Base-by-base conservation (phyloP, 2,113 vertebrate genomes). In the Pteruthius melanotis region DNA sequence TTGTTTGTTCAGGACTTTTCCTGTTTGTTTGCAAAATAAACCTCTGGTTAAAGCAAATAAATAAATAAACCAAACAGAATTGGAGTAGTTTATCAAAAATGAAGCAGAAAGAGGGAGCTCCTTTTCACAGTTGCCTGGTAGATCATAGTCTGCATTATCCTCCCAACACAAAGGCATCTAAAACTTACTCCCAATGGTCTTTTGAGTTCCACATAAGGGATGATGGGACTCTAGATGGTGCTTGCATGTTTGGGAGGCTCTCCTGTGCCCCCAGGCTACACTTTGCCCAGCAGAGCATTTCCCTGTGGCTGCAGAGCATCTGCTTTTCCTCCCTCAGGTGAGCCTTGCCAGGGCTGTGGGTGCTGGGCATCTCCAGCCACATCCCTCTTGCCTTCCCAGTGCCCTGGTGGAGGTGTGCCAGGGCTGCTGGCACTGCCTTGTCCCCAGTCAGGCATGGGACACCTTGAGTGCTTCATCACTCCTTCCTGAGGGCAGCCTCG, bases 401-500 rank as follows among this genome's bases (percentile, higher is more conserved):
- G 9, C 3, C n/a, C 45, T 33, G 37, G 2, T 40, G 33, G 33
- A 45, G 28, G 22, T 44, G 44, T 31, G 24, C 23, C 20, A 33
- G 9, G 24, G n/a, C 70, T 64, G 49, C 12, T 12, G 5, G 50
- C 40, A 31, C 44, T 0, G 0, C 15, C 42, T n/a, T 15, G 10
- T 59, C 39, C 49, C 39, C 74, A 6, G 11, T 0, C 0, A 2
- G 49, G 6, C 75, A 39, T 1, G 4, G 47, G 60, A 23, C 76
- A 54, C 15, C 9, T 50, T 37, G 0, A 2, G 31, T 2, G 3
- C 50, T 79, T 57, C 0, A 2, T 37, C 28, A 40, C 31, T 66
- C 13, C 20, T 79, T 12, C 16, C 20, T 12, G 5, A 39, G 0
- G 0, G 28, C 35, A 33, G 16, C 10, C 31, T 61, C 7, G 4